Evolutionary conservation across 2,888 invertebrate genomes (phyloP).

Genomic region (Lacanobia wlatinum): DNA sequence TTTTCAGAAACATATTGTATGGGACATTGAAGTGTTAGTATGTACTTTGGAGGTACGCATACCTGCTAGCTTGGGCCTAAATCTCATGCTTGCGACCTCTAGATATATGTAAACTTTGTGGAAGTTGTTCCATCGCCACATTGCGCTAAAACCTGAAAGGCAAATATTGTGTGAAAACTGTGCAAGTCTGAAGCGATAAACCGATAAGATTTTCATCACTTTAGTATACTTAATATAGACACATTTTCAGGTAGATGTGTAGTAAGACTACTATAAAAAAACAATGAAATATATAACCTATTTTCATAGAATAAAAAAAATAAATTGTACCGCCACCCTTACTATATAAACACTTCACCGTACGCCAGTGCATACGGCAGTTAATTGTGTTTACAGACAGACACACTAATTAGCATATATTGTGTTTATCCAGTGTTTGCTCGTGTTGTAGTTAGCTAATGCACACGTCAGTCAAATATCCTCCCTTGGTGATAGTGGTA

Average conservation of each 20-base stretch:
- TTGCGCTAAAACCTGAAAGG: background rate
- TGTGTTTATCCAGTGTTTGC: constrained; percentile 38
- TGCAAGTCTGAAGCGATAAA: background rate
- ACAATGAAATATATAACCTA: background rate
- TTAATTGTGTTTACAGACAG: constrained; percentile 42
- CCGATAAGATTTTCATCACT: too few species aligned
- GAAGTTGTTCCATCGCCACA: too few species aligned
- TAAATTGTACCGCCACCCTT: constrained; percentile 4
- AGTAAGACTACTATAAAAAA: too few species aligned
- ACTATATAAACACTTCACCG: constrained; percentile 4
- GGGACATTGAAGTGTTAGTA: too few species aligned
- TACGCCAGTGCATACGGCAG: constrained; percentile 4
- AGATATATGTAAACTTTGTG: too few species aligned
- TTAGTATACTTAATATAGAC: too few species aligned
- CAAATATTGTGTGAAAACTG: background rate
- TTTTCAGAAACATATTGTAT: too few species aligned
- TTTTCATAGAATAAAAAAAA: background rate
- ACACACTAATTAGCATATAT: constrained; percentile 43
- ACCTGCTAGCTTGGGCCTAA: too few species aligned
- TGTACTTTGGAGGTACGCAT: too few species aligned
- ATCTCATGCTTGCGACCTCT: too few species aligned
- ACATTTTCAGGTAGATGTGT: too few species aligned
- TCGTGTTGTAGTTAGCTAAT: constrained; percentile 49
- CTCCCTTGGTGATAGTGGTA: background rate
- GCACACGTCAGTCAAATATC: constrained; percentile 22